Evolutionary conservation across 2,113 vertebrate species (phyloP), one percentile per base, ranked within the genome.

Genomic region (Scortum barcoo): DNA sequence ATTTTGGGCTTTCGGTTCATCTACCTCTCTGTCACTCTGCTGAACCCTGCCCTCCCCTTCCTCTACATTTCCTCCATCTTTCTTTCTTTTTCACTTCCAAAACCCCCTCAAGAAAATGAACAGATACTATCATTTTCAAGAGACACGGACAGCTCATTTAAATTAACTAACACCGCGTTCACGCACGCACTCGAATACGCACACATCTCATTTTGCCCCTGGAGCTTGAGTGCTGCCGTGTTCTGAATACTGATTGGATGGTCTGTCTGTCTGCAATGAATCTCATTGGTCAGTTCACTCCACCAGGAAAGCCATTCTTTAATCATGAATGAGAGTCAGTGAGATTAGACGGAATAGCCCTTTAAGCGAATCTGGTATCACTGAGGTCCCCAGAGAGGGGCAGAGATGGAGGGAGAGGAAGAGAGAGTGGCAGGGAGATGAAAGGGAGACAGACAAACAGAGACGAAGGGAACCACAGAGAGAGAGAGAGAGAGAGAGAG

Each of bases 331-430:
- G 87, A 92, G 88, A 91, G 78, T 66, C 48, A 62, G 53, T 36
- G 72, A 91, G 88, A 91, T 93, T 88, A 88, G 85, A 90, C 30
- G 70, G 81, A 95, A 92, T 91, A 90, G 78, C 68, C 78, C 88
- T 93, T 95, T 91, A 91, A 93, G 84, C 54, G 56, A 90, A 87
- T 86, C 79, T 88, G 73, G 81, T 86, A 89, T 90, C 84, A 81
- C 76, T 73, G 85, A 44, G 56, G 54, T 80, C 90, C 89, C 85
- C n/a, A 26, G 81, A 82, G 90, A 85, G 57, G 76, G 78, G 58
- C 19, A 36, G 71, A 86, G 70, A 78, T 4, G 6, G 46, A 58
- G 67, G 76, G 58, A 73, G 42, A 81, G 50, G 42, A 67, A 57
- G 50, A 22, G 67, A 33, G 40, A 30, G 80, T 36, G 14, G 40